Percentiles rank a stretch among this genome's conserved stretches.
Evolutionary conservation across 2,797 vertebrate species (phyloP).

Genomic region (Caiman crocodilus): DNA sequence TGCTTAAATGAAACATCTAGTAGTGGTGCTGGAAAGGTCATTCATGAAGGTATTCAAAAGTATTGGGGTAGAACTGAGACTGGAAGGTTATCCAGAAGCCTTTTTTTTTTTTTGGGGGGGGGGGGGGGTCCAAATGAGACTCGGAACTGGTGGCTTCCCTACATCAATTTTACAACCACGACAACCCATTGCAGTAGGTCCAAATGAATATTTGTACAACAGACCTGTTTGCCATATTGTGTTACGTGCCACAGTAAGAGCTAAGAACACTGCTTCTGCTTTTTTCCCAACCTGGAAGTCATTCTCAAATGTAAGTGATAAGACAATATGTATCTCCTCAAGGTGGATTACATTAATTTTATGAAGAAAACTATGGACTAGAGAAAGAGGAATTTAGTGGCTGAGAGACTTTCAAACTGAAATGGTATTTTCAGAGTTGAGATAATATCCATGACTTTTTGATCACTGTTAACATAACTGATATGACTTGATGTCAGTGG

Average conservation of each 20-base stretch:
- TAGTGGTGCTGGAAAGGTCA: not conserved
- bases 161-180: too few relatives aligned
- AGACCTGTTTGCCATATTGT: too few relatives aligned
- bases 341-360: not conserved
- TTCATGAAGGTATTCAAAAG: not conserved
- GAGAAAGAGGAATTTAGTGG: not conserved
- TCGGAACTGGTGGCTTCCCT: too few relatives aligned
- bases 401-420: not conserved
- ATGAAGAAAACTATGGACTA: not conserved
- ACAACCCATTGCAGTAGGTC: too few relatives aligned
- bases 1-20: not conserved
- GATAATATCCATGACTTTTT: not conserved
- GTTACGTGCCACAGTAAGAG: not conserved
- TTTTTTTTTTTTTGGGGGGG: too few relatives aligned
- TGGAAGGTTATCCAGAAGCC: too few relatives aligned
- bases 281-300: not conserved
- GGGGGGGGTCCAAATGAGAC: too few relatives aligned
- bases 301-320: not conserved
- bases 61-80: not conserved
- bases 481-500: too few relatives aligned
- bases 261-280: not conserved
- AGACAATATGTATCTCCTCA: too few relatives aligned
- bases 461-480: too few relatives aligned
- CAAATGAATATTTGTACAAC: too few relatives aligned
- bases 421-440: not conserved